These are phyloP conservation scores for Telmatherina bonti DNA, from an alignment of 2,797 vertebrate species.

Conservation along the genomic window DNA sequence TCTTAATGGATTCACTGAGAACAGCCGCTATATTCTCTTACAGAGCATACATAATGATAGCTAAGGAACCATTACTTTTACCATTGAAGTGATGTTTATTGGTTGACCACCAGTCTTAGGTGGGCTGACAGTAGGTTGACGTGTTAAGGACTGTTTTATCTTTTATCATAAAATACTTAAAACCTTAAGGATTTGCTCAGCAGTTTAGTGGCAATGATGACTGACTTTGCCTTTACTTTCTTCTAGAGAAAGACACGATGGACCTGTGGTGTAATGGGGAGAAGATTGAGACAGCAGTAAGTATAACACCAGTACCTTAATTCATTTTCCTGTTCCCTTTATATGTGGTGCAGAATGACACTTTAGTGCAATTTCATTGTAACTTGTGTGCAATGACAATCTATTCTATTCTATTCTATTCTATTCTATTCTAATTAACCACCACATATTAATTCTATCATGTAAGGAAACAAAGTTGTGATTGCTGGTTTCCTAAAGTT, in stretches of 20 bases:
- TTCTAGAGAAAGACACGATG: conserved; percentile 98
- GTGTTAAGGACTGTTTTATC: neutral
- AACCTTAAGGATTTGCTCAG: neutral
- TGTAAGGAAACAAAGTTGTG: neutral
- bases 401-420: no score
- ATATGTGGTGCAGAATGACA: no score
- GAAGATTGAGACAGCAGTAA: conserved; percentile 95
- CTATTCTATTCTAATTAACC: no score
- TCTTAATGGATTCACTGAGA: neutral
- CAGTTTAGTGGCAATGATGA: neutral
- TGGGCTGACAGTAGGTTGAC: no score
- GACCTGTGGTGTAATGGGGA: conserved; percentile 98
- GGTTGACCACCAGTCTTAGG: no score
- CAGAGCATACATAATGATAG: no score
- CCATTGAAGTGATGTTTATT: no score
- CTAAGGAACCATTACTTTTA: no score
- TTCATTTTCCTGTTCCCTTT: no score
- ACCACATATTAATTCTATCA: neutral
- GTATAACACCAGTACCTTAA: conserved; percentile 62
- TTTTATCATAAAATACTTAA: neutral
- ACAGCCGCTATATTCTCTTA: no score
- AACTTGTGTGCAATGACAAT: no score
- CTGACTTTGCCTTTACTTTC: conserved; percentile 2
- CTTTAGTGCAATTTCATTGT: no score
- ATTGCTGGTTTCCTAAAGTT: neutral